These are phyloP conservation scores for Nothocercus julius DNA, from an alignment of 2,113 vertebrate species.

Conservation along the genomic window DNA sequence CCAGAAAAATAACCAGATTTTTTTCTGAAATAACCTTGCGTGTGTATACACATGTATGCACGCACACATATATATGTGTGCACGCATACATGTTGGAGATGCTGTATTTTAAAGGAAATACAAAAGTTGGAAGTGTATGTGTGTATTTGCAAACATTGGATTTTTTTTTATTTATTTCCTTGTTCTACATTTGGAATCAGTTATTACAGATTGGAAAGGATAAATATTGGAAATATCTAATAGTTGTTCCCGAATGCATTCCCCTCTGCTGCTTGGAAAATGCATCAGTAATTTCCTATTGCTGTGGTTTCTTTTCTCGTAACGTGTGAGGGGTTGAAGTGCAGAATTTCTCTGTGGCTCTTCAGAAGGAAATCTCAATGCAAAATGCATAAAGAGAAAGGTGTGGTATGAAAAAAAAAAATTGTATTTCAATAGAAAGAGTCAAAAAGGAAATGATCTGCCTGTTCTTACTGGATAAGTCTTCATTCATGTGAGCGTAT, in stretches of 20 bases:
- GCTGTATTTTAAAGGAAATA: background rate
- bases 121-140: background rate
- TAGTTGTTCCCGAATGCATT: background rate
- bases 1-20: background rate
- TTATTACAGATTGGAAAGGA: background rate
- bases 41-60: too few species aligned
- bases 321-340: background rate
- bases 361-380: background rate
- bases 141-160: background rate
- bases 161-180: background rate
- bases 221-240: background rate
- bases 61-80: too few species aligned
- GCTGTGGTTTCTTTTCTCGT: background rate
- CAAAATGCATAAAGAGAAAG: background rate
- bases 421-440: background rate
- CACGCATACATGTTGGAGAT: background rate
- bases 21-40: background rate
- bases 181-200: background rate
- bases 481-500: background rate
- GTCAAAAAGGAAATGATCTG: background rate
- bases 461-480: background rate
- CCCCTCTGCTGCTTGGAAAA: background rate
- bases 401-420: background rate
- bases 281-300: background rate
- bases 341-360: background rate